These are phyloP conservation scores for Stenichneumon culpator DNA, from an alignment of 2,888 invertebrate genomes.

Conservation along the genomic window DNA sequence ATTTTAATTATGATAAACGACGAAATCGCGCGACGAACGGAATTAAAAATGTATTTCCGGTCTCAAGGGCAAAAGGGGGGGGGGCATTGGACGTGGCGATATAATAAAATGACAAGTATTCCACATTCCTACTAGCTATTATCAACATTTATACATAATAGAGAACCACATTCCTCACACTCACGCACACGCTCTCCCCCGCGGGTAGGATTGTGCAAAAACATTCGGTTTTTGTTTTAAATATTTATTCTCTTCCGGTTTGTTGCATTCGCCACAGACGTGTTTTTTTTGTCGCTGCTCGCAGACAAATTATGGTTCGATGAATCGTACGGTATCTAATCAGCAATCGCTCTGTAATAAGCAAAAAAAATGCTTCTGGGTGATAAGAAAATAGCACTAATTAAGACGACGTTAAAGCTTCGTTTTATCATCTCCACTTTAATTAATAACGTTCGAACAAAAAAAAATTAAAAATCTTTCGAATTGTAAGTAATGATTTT, in stretches of 20 bases:
- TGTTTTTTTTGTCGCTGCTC: not conserved
- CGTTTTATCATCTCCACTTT: not conserved
- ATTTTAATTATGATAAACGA: conserved; percentile 45
- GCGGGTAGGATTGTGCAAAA: conserved; percentile 72
- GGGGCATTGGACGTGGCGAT: conserved; percentile 61
- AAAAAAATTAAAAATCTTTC: not conserved
- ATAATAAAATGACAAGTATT: conserved; percentile 80
- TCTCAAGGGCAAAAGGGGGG: conserved; percentile 4
- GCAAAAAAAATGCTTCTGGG: not conserved
- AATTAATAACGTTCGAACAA: not conserved
- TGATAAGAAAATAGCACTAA: not conserved
- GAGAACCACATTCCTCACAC: conserved; percentile 75
- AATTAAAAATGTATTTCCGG: conserved; percentile 26
- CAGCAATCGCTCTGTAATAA: not conserved
- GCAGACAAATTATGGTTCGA: conserved; percentile 2
- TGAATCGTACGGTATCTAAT: conserved; percentile 12
- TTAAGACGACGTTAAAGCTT: not conserved
- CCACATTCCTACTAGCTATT: conserved; percentile 83
- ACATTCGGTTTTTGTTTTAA: conserved; percentile 41
- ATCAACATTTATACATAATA: conserved; percentile 85
- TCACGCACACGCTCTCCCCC: conserved; percentile 70
- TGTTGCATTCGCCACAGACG: conserved; percentile 12
- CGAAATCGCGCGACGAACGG: conserved; percentile 46
- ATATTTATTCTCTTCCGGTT: conserved; percentile 15
- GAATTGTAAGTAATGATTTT: not conserved